A percentile compares a stretch with the other conserved stretches of the same genome.
phyloP scores from a whole-genome alignment of 2,888 invertebrate genomes.

The Calameuta idolon region DNA sequence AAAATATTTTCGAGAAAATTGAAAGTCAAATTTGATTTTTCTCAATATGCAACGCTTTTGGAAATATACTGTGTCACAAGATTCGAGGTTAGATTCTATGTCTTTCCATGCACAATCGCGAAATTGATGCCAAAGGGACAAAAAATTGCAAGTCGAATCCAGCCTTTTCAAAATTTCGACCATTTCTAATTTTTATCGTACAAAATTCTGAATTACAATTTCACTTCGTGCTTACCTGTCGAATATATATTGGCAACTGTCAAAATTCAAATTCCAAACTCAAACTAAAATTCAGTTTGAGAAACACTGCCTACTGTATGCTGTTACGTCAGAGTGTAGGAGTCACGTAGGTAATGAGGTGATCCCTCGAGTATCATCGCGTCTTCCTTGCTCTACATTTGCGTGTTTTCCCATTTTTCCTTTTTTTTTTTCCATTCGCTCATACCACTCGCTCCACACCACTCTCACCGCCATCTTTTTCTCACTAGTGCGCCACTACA shows the following conservation, averaged over 20 bases:
- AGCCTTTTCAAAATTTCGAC: not conserved
- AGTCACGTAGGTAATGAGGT: slow-evolving; percentile 48
- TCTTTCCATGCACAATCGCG: no score
- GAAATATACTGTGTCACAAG: no score
- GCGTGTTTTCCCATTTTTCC: not conserved
- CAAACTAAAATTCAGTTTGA: slow-evolving; percentile 19
- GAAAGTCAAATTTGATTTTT: no score
- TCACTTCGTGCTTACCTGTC: no score
- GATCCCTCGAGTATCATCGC: slow-evolving; percentile 38
- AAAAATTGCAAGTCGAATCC: no score
- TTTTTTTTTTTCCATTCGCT: not conserved
- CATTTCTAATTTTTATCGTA: not conserved
- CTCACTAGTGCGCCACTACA: not conserved
- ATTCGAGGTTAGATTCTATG: no score
- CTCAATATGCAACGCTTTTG: no score
- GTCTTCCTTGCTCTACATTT: slow-evolving; percentile 20
- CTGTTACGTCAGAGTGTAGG: slow-evolving; percentile 41
- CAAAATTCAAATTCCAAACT: not conserved
- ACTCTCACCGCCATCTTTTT: not conserved
- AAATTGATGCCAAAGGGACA: no score
- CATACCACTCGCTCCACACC: not conserved
- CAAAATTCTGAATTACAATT: not conserved
- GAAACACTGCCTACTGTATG: slow-evolving; percentile 30
- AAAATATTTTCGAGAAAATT: no score
- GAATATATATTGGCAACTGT: no score